Evolutionary conservation across 2,797 vertebrate genomes (phyloP).

Genomic region (Anisognathus igniventris): DNA sequence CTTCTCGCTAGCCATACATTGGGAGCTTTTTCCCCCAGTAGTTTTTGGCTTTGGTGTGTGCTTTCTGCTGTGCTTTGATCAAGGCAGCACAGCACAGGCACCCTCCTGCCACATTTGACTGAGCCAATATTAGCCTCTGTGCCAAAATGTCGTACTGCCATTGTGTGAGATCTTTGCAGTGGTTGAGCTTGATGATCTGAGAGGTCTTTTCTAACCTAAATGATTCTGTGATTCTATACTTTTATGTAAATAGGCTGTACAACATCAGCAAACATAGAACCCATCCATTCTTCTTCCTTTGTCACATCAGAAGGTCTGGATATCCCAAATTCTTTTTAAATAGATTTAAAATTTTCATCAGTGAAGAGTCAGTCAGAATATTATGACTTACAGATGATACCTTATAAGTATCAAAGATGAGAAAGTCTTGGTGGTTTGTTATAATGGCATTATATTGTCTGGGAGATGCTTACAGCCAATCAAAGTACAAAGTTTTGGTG

Average conservation of each 20-base stretch:
- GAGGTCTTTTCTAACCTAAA: neutral
- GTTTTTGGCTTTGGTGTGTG: neutral
- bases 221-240: neutral
- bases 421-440: neutral
- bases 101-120: neutral
- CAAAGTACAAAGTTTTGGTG: neutral
- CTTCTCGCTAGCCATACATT: neutral
- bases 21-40: neutral
- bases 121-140: neutral
- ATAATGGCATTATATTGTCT: neutral
- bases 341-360: neutral
- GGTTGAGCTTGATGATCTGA: neutral
- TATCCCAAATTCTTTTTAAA: neutral
- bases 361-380: neutral
- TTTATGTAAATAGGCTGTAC: neutral
- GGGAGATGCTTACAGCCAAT: neutral
- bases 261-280: neutral
- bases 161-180: fast-evolving
- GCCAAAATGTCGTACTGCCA: neutral
- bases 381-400: neutral
- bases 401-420: neutral
- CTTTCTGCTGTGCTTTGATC: neutral
- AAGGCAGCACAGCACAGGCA: neutral
- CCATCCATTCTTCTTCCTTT: neutral
- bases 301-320: neutral